Percentiles rank a stretch among this genome's conserved stretches.
phyloP scores from a whole-genome alignment of 2,797 vertebrate species.

The Artibeus jamaicensis region DNA sequence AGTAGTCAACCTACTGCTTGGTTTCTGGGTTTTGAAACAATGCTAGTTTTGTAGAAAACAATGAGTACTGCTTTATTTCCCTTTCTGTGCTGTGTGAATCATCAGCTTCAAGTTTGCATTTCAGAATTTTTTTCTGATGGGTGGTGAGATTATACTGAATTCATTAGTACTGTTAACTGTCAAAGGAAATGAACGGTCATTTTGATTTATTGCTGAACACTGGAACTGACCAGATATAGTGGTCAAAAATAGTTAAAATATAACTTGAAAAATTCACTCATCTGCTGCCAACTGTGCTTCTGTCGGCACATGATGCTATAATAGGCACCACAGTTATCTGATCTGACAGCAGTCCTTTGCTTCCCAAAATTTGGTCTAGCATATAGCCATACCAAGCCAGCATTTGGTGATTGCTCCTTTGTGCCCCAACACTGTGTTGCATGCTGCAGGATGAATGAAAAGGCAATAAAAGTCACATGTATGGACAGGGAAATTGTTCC shows the following conservation, averaged over 20 bases:
- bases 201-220: slow-evolving; percentile 48
- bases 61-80: slow-evolving; percentile 56
- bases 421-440: neutral
- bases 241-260: slow-evolving; percentile 51
- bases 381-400: neutral
- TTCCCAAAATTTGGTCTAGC: neutral
- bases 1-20: slow-evolving; percentile 33
- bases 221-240: slow-evolving; percentile 38
- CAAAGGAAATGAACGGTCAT: slow-evolving; percentile 55
- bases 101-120: slow-evolving; percentile 56
- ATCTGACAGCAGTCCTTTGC: neutral
- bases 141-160: slow-evolving; percentile 55
- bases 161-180: slow-evolving; percentile 54
- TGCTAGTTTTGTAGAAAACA: slow-evolving; percentile 61
- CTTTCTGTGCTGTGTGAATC: slow-evolving; percentile 51
- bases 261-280: slow-evolving; percentile 19
- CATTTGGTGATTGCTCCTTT: neutral
- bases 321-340: neutral
- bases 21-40: slow-evolving; percentile 68
- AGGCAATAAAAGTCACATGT: neutral
- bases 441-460: neutral
- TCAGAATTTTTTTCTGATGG: slow-evolving; percentile 61
- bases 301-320: neutral
- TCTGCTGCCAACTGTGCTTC: slow-evolving; percentile 19
- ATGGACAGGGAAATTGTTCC: neutral